A percentile compares a stretch with the other conserved stretches of the same genome.
phyloP scores from a whole-genome alignment of 2,113 vertebrate genomes.

The Heterochromis multidens region DNA sequence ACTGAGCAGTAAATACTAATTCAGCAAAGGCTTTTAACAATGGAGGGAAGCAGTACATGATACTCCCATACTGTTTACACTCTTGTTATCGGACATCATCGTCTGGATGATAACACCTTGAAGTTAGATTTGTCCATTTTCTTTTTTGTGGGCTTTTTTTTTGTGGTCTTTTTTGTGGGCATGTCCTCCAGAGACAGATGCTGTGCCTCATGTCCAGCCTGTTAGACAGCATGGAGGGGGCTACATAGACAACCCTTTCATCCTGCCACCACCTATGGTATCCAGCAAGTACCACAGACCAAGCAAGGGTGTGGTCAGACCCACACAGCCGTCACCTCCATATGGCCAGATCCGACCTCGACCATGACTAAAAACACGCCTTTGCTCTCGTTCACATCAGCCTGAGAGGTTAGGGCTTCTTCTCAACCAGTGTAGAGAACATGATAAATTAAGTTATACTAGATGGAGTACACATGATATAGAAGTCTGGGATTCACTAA shows the following conservation, averaged over 20 bases:
- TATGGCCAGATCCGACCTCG: constrained; percentile 45
- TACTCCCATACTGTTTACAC: background rate
- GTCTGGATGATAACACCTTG: background rate
- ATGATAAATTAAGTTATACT: background rate
- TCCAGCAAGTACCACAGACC: constrained; percentile 51
- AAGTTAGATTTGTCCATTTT: background rate
- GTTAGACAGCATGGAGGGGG: constrained; percentile 61
- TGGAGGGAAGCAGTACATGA: background rate
- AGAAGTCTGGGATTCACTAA: background rate
- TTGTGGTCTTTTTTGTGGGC: constrained; percentile 6
- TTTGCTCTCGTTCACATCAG: background rate
- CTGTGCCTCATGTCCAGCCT: constrained; percentile 70
- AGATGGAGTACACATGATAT: background rate
- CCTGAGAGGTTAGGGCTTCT: background rate
- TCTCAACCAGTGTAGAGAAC: background rate
- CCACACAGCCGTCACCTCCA: constrained; percentile 59
- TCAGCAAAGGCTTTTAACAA: background rate
- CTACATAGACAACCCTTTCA: constrained; percentile 43
- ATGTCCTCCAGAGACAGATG: constrained; percentile 60
- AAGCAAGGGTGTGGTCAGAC: constrained; percentile 45
- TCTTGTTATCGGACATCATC: background rate
- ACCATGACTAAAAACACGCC: background rate
- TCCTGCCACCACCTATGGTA: constrained; percentile 44
- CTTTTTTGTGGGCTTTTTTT: no score
- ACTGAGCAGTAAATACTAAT: background rate